Evolutionary conservation across 2,888 invertebrate species (phyloP).

Genomic region (Malthinus seriepunctatus): DNA sequence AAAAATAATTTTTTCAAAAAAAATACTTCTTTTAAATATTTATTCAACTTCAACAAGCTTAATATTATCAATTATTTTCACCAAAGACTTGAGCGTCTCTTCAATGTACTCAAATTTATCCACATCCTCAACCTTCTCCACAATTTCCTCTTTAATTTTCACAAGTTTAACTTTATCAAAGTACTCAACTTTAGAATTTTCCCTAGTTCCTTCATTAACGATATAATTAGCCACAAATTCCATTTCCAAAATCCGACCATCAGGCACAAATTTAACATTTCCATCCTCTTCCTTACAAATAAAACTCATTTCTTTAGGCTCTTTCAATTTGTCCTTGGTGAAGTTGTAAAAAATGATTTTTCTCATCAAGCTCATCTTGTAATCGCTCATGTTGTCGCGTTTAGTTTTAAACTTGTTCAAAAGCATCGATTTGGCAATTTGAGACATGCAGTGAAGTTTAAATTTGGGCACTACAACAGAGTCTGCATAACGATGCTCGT

Average conservation of each 20-base stretch:
- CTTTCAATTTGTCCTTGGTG: not conserved
- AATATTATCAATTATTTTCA: constrained; percentile 1
- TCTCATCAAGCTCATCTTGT: not conserved
- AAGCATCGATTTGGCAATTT: constrained; percentile 6
- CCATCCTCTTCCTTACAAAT: not conserved
- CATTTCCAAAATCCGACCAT: constrained; percentile 15
- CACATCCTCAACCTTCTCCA: not conserved
- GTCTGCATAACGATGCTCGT: constrained; percentile 17
- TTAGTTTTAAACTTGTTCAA: not conserved
- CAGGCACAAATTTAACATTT: constrained; percentile 3
- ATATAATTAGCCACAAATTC: constrained; percentile 11
- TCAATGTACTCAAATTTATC: constrained; percentile 2
- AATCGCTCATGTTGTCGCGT: not conserved
- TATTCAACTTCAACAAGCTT: not conserved
- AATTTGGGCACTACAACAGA: constrained; percentile 2
- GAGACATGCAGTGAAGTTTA: constrained; percentile 10
- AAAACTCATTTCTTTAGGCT: not conserved
- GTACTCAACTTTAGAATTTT: not conserved
- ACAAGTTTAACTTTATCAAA: not conserved
- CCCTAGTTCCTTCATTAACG: not conserved
- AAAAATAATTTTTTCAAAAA: too few relatives aligned
- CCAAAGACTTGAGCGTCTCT: not conserved
- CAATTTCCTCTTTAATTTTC: not conserved
- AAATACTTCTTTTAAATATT: not conserved
- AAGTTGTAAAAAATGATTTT: not conserved